A percentile compares a stretch with the other conserved stretches of the same genome.
Evolutionary conservation across 1,140 invertebrate genomes (phyloP).

Genomic region (Scaptomyza pallida): DNA sequence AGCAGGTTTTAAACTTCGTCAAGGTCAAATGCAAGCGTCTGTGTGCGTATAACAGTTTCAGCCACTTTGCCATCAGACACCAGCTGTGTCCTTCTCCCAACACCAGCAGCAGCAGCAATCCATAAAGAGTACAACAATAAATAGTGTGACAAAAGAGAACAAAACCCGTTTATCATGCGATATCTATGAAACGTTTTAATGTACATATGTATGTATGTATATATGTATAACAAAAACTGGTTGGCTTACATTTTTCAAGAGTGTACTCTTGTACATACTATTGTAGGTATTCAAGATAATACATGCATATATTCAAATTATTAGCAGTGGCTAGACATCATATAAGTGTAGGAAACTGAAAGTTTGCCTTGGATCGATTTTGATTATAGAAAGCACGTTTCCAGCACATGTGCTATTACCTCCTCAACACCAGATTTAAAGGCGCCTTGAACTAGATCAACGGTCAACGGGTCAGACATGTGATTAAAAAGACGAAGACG

Average conservation of each 20-base stretch:
- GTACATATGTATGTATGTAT: background rate
- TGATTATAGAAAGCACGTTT: conserved; percentile 36
- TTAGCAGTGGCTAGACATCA: background rate
- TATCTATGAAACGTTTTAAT: conserved; percentile 9
- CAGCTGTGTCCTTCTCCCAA: conserved; percentile 4
- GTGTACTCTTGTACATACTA: background rate
- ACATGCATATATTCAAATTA: background rate
- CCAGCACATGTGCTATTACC: conserved; percentile 19
- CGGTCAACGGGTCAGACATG: background rate
- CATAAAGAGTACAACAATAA: conserved; percentile 7
- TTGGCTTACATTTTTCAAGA: conserved; percentile 31
- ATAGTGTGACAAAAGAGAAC: conserved; percentile 6
- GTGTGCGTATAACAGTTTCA: conserved; percentile 41
- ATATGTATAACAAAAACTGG: conserved; percentile 29
- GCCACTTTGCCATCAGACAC: conserved; percentile 10
- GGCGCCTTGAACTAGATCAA: conserved; percentile 26
- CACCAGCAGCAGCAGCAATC: background rate
- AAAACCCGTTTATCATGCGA: conserved; percentile 33
- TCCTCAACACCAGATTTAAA: conserved; percentile 3
- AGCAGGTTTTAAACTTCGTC: conserved; percentile 47
- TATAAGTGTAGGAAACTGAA: background rate
- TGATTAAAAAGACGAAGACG: too few relatives aligned
- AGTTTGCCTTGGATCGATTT: conserved; percentile 24
- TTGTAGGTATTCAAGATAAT: background rate
- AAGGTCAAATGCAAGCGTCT: conserved; percentile 40